A percentile compares a stretch with the other conserved stretches of the same genome.
Evolutionary conservation across 2,113 vertebrate genomes (phyloP).

Genomic region (Dicaeum eximium): DNA sequence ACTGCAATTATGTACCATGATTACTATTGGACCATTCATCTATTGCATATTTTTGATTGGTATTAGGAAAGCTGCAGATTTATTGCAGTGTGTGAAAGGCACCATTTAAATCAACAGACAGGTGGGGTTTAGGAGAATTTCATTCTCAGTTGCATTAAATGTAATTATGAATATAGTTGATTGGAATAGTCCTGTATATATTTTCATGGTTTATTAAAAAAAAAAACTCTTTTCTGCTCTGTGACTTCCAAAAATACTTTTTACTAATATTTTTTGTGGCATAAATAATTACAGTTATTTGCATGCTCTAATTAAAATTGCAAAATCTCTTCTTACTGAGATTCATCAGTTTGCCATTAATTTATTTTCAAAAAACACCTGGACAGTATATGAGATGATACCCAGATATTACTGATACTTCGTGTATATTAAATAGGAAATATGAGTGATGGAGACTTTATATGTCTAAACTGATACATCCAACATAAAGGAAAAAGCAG

Average conservation of each 20-base stretch:
- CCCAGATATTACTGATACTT: background rate
- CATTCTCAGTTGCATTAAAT: background rate
- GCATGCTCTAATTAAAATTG: background rate
- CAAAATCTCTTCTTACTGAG: background rate
- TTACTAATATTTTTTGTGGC: background rate
- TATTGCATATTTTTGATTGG: background rate
- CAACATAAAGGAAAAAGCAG: background rate
- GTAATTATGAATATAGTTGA: background rate
- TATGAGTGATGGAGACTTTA: background rate
- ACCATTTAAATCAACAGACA: background rate
- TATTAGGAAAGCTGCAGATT: background rate
- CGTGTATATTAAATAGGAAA: background rate
- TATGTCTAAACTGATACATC: background rate
- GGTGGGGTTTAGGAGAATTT: background rate
- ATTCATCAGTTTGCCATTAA: background rate
- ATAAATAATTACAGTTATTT: background rate
- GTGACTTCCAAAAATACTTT: background rate
- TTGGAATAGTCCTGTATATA: background rate
- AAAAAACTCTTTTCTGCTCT: background rate
- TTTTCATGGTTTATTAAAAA: background rate
- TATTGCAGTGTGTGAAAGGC: background rate
- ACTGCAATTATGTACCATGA: background rate
- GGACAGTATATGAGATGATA: background rate
- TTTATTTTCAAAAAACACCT: background rate
- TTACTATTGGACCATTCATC: background rate